Base-by-base conservation (phyloP, 2,888 invertebrate species). In the Lithodes maja region DNA sequence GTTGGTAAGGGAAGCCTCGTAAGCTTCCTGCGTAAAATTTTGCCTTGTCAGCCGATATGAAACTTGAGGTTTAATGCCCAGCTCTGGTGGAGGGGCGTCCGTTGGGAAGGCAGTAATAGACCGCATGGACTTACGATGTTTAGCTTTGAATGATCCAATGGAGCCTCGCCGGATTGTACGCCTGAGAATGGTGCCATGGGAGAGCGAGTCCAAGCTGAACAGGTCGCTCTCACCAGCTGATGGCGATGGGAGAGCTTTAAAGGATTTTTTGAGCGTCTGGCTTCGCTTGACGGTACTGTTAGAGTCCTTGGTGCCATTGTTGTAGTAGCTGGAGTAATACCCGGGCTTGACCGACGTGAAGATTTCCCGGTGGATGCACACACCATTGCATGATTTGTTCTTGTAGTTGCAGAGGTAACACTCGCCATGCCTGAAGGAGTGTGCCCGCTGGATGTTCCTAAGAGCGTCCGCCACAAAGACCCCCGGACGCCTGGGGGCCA, bases 331-430 rank as follows among this genome's bases (percentile, higher is more conserved):
- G 78, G 90, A 90, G 69, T 90, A 90, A 68, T 79, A 90, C 33
- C 86, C 90, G 15, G 90, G 90, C 74, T 90, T 90, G 53, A 90
- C 86, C n/a, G 90, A 86, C 50, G 90, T 90, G 81, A 90, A 90
- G 74, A 90, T 86, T 80, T 90, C 90, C 15, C 90, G 83, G 80
- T 90, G 90, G 79, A 90, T 90, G 52, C 90, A 90, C 55, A 90
- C 84, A 5, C 90, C 90, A 83, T 79, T 83, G 75, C 90, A 90
- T 9, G 69, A 81, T 74, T 90, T 90, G 83, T 90, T 90, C 71
- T 90, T 90, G 90, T 83, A 86, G 75, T 90, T 86, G 69, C 90
- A 90, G 71, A 90, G 52, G 86, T 90, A 90, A 75, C 90, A 90
- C 61, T 90, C 90, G n/a, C 90, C 86, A 49, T 90, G 90, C 7